Conservation (phyloP, 2,888 invertebrate genomes). For the Diaperis boleti region DNA sequence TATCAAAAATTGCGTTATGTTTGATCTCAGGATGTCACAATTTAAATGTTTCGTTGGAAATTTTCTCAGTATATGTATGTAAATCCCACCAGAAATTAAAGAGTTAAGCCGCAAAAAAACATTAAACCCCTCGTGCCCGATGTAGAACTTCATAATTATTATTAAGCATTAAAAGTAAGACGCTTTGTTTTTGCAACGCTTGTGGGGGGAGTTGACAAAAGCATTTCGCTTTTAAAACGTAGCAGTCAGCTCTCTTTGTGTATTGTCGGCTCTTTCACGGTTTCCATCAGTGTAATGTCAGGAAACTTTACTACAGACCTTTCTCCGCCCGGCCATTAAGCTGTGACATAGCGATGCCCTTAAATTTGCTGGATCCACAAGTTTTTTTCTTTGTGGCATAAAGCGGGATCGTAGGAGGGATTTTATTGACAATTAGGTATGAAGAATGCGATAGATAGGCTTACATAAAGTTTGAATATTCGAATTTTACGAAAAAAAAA, state of each 20-base stretch:
- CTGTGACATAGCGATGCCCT: constrained; percentile 37
- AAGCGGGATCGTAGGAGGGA: no score
- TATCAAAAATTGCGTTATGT: no score
- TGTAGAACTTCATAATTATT: constrained; percentile 27
- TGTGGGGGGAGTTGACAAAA: constrained; percentile 35
- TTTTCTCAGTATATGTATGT: no score
- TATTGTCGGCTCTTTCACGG: constrained; percentile 37
- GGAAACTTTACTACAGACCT: constrained; percentile 39
- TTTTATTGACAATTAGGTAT: no score
- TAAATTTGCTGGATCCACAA: constrained; percentile 36
- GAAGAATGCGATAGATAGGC: no score
- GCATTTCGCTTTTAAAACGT: constrained; percentile 37
- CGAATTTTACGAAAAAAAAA: no score
- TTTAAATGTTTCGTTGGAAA: no score
- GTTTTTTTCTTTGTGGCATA: no score
- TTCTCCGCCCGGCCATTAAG: constrained; percentile 36
- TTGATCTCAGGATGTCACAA: no score
- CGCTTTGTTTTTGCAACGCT: constrained; percentile 24
- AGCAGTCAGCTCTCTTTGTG: constrained; percentile 32
- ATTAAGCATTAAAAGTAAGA: constrained; percentile 37
- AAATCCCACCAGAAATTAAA: no score
- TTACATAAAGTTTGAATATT: no score
- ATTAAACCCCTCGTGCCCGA: constrained; percentile 26
- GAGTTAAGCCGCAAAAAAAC: constrained; percentile 31
- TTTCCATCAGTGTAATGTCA: constrained; percentile 38